Base-by-base conservation (phyloP, 1,140 invertebrate genomes). In the Aphelenchoides fujianensis region DNA sequence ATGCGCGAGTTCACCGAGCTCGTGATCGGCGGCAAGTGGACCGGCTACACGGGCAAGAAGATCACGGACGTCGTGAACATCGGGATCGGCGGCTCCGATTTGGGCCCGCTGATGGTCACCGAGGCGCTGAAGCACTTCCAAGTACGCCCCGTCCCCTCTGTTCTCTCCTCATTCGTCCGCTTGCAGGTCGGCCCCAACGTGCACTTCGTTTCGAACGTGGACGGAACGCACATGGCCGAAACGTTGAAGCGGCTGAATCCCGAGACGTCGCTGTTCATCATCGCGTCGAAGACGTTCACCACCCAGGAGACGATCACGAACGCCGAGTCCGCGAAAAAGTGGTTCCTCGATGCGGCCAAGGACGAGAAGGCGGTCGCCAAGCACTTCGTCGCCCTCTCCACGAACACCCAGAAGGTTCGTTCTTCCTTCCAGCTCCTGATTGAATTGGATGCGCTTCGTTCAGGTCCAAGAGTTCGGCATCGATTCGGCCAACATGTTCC, bases 221-320 rank as follows among this genome's bases (percentile, higher is more conserved):
- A 99, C 88, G 97, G 97, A 31, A 98, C 95, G 19, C 97, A 99
- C 85, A 87, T 98, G 78, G 93, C 92, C 2, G 93, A 97, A 87
- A 92, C 82, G 23, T 28, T 98, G 57, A 95, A 94, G 82, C 91
- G 91, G 81, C 85, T 98, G 2, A 90, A 92, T 85, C 91, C 94
- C 2, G 94, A 98, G 85, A 96, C 94, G 0, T 91, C 92, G 2
- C 86, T 99, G 1, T 99, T 99, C 86, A 96, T 99, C 80, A 93
- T 99, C 84, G 96, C 96, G 12, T 98, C 95, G 1, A 98, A 99
- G 87, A 98, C 95, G 0, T 98, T 97, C 85, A 98, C 95, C 7
- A 99, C 96, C 1, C 95, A 98, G 85, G 97, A 99, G 88, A 99
- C 97, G 1, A 97, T 99, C 74, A 98, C 96, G 19, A 99, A 99